Conservation (phyloP, 2,888 invertebrate genomes). For the Machimus atricapillus region DNA sequence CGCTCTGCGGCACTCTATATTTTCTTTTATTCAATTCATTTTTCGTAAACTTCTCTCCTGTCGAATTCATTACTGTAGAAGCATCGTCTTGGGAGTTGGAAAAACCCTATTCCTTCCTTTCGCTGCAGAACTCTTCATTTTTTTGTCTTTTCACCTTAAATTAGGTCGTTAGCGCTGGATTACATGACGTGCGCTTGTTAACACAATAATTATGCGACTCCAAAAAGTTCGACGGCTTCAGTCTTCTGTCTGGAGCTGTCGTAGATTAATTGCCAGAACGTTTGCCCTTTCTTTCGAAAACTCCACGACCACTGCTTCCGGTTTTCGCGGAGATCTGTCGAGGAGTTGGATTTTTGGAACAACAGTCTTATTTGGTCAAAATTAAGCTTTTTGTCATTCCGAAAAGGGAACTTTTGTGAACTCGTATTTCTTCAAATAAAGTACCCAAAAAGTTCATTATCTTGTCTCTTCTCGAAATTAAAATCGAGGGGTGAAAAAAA, state of each 20-base stretch:
- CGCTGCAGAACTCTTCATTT: background rate
- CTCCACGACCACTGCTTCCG: background rate
- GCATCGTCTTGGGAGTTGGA: background rate
- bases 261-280: background rate
- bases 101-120: background rate
- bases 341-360: background rate
- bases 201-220: background rate
- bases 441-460: background rate
- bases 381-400: background rate
- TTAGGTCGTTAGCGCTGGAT: background rate
- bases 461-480: background rate
- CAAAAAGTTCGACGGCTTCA: background rate
- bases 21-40: background rate
- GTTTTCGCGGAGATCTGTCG: background rate
- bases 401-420: background rate
- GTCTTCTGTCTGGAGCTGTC: background rate
- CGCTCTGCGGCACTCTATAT: background rate
- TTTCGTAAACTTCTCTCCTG: background rate
- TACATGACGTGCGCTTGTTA: background rate
- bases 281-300: background rate
- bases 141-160: background rate
- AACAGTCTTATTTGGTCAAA: background rate
- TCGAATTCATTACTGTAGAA: background rate
- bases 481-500: background rate
- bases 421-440: background rate